A percentile compares a stretch with the other conserved stretches of the same genome.
Evolutionary conservation across 2,113 vertebrate genomes (phyloP).

Genomic region (Syngnathoides biaculeatus): DNA sequence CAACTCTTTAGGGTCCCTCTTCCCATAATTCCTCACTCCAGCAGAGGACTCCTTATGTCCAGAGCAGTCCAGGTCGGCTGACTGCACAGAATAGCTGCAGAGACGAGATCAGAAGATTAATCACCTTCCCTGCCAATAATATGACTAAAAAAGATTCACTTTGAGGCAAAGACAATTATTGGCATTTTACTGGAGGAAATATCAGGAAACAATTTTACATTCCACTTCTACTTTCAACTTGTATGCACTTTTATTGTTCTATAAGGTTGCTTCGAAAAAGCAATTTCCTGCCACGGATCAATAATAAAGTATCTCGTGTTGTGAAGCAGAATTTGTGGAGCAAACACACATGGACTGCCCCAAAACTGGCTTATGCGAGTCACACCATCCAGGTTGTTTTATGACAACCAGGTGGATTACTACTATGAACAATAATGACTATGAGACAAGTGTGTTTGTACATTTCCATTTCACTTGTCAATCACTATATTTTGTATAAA

Average conservation of each 20-base stretch:
- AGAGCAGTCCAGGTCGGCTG: slow-evolving; percentile 87
- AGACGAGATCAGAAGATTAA: slow-evolving; percentile 1
- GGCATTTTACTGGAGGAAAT: too few species aligned
- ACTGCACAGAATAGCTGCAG: slow-evolving; percentile 87
- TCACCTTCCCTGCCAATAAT: background rate
- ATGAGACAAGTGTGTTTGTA: too few species aligned
- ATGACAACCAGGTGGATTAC: too few species aligned
- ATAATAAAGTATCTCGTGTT: background rate
- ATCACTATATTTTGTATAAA: too few species aligned
- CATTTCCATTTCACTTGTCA: too few species aligned
- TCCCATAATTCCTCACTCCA: slow-evolving; percentile 89
- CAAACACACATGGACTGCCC: background rate
- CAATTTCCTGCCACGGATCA: background rate
- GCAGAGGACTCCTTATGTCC: slow-evolving; percentile 84
- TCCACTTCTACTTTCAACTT: too few species aligned
- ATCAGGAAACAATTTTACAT: too few species aligned
- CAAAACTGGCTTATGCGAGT: too few species aligned
- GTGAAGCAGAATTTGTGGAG: background rate
- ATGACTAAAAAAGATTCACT: too few species aligned
- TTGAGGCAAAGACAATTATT: too few species aligned
- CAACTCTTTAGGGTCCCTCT: slow-evolving; percentile 77
- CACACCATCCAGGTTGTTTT: too few species aligned
- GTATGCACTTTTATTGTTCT: background rate
- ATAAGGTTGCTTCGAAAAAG: background rate
- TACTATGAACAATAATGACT: too few species aligned